Base-by-base conservation (phyloP, 1,140 invertebrate genomes). In the Pogonus chalceus region DNA sequence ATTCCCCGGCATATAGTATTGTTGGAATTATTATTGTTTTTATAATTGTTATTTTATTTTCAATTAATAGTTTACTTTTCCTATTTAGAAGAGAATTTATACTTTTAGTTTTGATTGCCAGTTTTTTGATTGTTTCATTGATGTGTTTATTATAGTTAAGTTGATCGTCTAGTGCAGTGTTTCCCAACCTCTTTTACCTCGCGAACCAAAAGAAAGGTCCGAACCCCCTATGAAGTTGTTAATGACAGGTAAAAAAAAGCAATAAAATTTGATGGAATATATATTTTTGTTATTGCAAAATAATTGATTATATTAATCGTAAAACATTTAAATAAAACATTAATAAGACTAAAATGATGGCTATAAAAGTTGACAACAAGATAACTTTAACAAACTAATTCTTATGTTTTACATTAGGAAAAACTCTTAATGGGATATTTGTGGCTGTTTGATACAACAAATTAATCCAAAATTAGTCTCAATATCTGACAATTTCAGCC, bases 381-480 rank as follows among this genome's bases (percentile, higher is more conserved):
- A 31, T 7, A 31, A 7, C 4, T 31, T 31, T 14, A 14, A n/a
- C n/a, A n/a, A n/a, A n/a, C n/a, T n/a, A 4, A 31, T 7, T 31
- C 4, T 31, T 31, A 31, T 14, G 14, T 31, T 31, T 7, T 7
- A 7, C 14, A 7, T 31, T 7, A 31, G 4, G 4, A 7, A 31
- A 31, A 31, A 31, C 26, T 31, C 14, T 31, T 14, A 31, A 31
- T 31, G 26, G 14, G 26, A 61, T 39, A 59, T 22, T 51, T 51
- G 23, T 20, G 14, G 22, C 31, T 51, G 50, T 20, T 51, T 51
- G 35, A 14, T 31, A 2, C 3, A 22, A 20, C 23, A 51, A 16
- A 51, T 9, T 51, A 7, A 12, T 51, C 21, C 21, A 4, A 49
- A n/a, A 49, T 49, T 20, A 23, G 48, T 2, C 21, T 49, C 48